These are phyloP conservation scores for Lordiphosa clarofinis DNA, from an alignment of 1,140 invertebrate genomes.

Conservation along the genomic window DNA sequence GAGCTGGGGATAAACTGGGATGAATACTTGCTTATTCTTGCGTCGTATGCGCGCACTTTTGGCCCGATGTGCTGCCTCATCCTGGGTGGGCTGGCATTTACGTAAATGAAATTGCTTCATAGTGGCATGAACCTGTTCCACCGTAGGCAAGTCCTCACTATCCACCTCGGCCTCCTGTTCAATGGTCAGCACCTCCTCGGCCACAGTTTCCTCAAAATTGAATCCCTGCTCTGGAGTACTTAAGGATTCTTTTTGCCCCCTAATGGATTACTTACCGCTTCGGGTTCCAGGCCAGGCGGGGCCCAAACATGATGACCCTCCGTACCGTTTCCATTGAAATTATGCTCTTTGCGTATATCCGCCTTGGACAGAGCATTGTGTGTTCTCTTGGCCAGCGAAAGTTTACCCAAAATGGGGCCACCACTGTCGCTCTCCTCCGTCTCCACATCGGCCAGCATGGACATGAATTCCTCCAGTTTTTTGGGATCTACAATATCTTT, in stretches of 20 bases:
- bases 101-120: slow-evolving; percentile 77
- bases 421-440: slow-evolving; percentile 85
- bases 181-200: slow-evolving; percentile 68
- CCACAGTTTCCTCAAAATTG: slow-evolving; percentile 60
- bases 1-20: no score
- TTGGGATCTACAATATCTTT: slow-evolving; percentile 77
- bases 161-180: slow-evolving; percentile 74
- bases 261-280: slow-evolving; percentile 42
- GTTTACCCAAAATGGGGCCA: slow-evolving; percentile 82
- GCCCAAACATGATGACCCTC: slow-evolving; percentile 60
- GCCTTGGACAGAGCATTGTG: slow-evolving; percentile 81
- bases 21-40: slow-evolving; percentile 57
- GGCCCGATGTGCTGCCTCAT: slow-evolving; percentile 66
- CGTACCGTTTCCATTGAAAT: slow-evolving; percentile 43
- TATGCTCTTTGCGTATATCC: slow-evolving; percentile 64
- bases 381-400: slow-evolving; percentile 82
- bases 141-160: slow-evolving; percentile 70
- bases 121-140: slow-evolving; percentile 73
- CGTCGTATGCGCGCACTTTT: slow-evolving; percentile 69
- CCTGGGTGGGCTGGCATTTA: slow-evolving; percentile 67
- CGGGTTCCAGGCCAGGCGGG: slow-evolving; percentile 42
- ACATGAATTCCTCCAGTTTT: slow-evolving; percentile 80
- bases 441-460: slow-evolving; percentile 81
- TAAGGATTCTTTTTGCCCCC: no score
- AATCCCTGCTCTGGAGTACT: slow-evolving; percentile 33